Evolutionary conservation across 2,797 vertebrate species (phyloP).

Genomic region (Enteromius radiatus): DNA sequence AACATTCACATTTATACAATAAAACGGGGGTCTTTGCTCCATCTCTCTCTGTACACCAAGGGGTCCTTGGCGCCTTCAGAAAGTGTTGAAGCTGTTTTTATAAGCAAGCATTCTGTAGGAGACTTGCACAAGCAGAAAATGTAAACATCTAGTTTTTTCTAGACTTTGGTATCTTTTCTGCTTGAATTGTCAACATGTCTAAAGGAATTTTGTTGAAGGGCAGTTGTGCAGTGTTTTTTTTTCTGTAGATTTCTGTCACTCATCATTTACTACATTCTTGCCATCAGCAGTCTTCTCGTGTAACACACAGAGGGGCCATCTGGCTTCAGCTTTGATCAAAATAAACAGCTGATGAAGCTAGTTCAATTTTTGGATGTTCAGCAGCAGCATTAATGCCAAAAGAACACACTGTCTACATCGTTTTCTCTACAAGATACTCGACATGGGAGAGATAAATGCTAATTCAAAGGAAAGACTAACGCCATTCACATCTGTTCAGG

Average conservation of each 20-base stretch:
- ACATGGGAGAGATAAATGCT: background rate
- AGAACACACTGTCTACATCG: slow-evolving; percentile 8
- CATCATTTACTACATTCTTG: slow-evolving; percentile 31
- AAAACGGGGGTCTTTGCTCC: background rate
- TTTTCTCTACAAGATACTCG: background rate
- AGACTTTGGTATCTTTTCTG: background rate
- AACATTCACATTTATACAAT: background rate
- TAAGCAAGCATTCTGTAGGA: background rate
- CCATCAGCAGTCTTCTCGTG: slow-evolving; percentile 37
- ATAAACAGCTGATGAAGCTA: slow-evolving; percentile 33
- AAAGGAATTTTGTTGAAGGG: background rate
- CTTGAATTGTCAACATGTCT: background rate
- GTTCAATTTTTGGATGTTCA: slow-evolving; percentile 42
- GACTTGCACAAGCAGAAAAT: background rate
- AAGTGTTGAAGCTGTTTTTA: background rate
- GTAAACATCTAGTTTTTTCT: background rate
- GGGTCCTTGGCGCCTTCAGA: background rate
- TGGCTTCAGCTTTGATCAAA: slow-evolving; percentile 46
- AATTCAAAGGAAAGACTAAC: background rate
- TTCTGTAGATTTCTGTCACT: slow-evolving; percentile 13
- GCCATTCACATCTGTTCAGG: background rate
- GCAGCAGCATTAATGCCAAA: slow-evolving; percentile 1
- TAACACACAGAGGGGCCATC: slow-evolving; percentile 26
- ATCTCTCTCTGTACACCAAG: background rate
- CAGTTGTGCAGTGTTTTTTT: slow-evolving; percentile 1